Conservation (phyloP, 2,888 invertebrate species). For the Eurytoma californica region DNA sequence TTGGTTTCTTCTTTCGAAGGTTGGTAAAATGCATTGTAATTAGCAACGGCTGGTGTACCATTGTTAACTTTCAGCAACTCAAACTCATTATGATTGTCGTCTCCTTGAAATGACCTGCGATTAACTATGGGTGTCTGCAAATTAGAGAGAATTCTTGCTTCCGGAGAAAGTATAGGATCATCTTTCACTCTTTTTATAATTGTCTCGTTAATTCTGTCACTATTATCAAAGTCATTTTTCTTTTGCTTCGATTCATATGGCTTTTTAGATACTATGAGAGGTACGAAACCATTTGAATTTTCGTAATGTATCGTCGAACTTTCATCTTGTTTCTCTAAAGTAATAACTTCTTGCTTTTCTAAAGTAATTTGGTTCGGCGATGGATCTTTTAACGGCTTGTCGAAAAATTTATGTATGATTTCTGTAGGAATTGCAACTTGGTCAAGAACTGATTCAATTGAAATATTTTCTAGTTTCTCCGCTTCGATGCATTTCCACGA, state of each 20-base stretch:
- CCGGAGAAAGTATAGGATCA: slow-evolving; percentile 63
- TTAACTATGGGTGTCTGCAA: slow-evolving; percentile 60
- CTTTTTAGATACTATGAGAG: slow-evolving; percentile 61
- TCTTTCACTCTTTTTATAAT: slow-evolving; percentile 28
- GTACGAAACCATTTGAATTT: slow-evolving; percentile 70
- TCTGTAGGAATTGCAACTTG: slow-evolving; percentile 69
- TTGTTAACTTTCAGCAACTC: slow-evolving; percentile 71
- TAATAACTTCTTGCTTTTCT: slow-evolving; percentile 6
- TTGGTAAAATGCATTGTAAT: slow-evolving; percentile 68
- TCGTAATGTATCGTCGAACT: slow-evolving; percentile 64
- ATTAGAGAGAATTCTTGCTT: slow-evolving; percentile 66
- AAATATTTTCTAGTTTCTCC: slow-evolving; percentile 57
- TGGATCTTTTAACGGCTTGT: slow-evolving; percentile 27
- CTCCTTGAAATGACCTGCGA: slow-evolving; percentile 67
- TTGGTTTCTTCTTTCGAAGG: slow-evolving; percentile 11
- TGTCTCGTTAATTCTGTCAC: slow-evolving; percentile 10
- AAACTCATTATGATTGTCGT: slow-evolving; percentile 66
- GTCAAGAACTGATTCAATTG: slow-evolving; percentile 62
- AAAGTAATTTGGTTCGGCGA: slow-evolving; percentile 17
- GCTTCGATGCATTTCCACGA: slow-evolving; percentile 65
- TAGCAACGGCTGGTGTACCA: slow-evolving; percentile 69
- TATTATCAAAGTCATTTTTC: slow-evolving; percentile 27
- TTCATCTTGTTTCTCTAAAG: slow-evolving; percentile 32
- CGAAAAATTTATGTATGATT: slow-evolving; percentile 55
- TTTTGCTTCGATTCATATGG: slow-evolving; percentile 38